These are phyloP conservation scores for Drosophila algonquin DNA, from an alignment of 2,888 invertebrate species.

Conservation along the genomic window DNA sequence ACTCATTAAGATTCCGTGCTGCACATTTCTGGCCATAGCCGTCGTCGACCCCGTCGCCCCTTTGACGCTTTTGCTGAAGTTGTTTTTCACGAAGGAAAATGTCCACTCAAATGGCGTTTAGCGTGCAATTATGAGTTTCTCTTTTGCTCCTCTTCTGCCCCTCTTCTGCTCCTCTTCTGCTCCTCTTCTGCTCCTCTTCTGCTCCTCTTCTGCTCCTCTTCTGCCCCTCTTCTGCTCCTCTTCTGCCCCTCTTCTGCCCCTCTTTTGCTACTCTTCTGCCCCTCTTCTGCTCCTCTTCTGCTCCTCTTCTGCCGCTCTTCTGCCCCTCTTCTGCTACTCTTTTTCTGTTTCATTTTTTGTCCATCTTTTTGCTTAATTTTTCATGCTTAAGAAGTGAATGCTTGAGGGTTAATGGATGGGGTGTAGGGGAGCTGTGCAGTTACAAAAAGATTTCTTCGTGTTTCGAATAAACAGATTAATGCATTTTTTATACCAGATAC, in stretches of 20 bases:
- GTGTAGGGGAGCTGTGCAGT: conserved; percentile 17
- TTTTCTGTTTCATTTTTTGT: conserved; percentile 13
- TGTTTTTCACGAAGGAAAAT: conserved; percentile 56
- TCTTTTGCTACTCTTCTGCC: conserved; percentile 28
- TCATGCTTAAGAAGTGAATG: conserved; percentile 12
- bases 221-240: conserved; percentile 31
- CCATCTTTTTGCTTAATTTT: conserved; percentile 5
- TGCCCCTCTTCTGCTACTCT: conserved; percentile 27
- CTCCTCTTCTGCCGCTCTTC: no score
- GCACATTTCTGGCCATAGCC: not conserved
- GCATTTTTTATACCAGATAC: conserved; percentile 4
- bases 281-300: conserved; percentile 24
- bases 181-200: conserved; percentile 17
- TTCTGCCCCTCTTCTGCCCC: no score
- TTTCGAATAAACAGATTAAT: conserved; percentile 25
- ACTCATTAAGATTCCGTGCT: conserved; percentile 42
- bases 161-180: conserved; percentile 26
- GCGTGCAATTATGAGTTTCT: conserved; percentile 71
- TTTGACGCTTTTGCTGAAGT: conserved; percentile 34
- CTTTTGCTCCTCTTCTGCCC: conserved; percentile 26
- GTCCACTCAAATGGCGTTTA: conserved; percentile 74
- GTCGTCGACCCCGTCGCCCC: not conserved
- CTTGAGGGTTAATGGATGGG: not conserved
- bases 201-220: conserved; percentile 16
- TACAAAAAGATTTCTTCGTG: conserved; percentile 24